Conservation (phyloP, 2,888 invertebrate genomes). For the Julus scanicus region DNA sequence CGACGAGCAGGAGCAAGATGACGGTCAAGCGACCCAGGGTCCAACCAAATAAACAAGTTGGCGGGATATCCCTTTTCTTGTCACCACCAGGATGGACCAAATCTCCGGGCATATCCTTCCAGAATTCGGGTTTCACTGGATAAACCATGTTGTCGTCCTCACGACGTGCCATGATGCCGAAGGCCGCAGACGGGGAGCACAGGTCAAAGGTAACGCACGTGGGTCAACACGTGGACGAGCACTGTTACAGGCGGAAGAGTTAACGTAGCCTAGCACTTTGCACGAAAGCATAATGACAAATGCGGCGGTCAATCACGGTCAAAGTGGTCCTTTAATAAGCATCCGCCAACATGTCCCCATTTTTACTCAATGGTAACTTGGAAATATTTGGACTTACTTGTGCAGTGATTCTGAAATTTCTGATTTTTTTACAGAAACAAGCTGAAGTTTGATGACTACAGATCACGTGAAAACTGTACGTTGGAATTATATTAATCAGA, state of each 20-base stretch:
- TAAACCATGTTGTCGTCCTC: slow-evolving; percentile 54
- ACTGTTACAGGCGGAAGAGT: neutral
- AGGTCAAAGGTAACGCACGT: neutral
- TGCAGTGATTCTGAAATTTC: too few relatives aligned
- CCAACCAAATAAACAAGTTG: slow-evolving; percentile 58
- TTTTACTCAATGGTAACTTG: neutral
- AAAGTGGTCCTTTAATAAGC: neutral
- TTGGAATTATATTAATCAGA: too few relatives aligned
- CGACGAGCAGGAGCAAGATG: slow-evolving; percentile 70
- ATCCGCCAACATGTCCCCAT: neutral
- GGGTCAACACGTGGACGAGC: neutral
- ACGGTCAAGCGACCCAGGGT: slow-evolving; percentile 69
- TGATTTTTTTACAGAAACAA: too few relatives aligned
- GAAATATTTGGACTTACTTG: too few relatives aligned
- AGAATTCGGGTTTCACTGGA: slow-evolving; percentile 51
- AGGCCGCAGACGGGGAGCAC: neutral
- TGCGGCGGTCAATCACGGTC: neutral
- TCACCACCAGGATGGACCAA: slow-evolving; percentile 51
- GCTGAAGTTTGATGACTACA: too few relatives aligned
- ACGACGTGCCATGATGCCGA: slow-evolving; percentile 31
- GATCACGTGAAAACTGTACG: too few relatives aligned
- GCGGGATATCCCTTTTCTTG: slow-evolving; percentile 54
- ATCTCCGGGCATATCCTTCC: slow-evolving; percentile 58
- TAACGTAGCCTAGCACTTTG: neutral
- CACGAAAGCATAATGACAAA: neutral